Evolutionary conservation across 2,797 vertebrate species (phyloP), one percentile per base, ranked within the genome.

Genomic region (Catostomus latipinnis): DNA sequence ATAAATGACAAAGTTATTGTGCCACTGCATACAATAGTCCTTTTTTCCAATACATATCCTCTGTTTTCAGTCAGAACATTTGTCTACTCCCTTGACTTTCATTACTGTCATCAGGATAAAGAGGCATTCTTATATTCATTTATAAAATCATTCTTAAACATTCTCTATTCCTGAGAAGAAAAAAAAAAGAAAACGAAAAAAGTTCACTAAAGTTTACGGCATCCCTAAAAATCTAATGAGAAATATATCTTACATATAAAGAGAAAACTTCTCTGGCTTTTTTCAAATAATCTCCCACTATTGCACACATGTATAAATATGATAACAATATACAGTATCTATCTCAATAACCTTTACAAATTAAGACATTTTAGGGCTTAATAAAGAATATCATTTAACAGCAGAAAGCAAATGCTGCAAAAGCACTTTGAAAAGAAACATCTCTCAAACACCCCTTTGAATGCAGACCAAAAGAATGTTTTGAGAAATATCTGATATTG

Each of bases 351-450:
- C 90, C 90, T 86, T 88, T 92, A 86, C 88, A 91, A 82, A 72
- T 85, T 93, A 93, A 93, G 91, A 94, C 91, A 89, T 88, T 86
- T 87, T 86, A 90, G 88, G 74, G 89, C 84, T 90, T 88, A 91
- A 90, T 81, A 88, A 80, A 89, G 72, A 83, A 84, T 86, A 86
- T 84, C 85, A 85, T 87, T 84, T 75, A 80, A 83, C 82, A 87
- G 85, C 50, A 43, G 74, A 62, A 68, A 87, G 71, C 78, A 77
- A 72, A 53, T 61, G 62, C 62, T 61, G 49, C 45, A 68, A 69
- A 67, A 74, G 77, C 88, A 74, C 76, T 85, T 71, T 52, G 85
- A 85, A 82, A 77, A 18, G 78, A 86, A 82, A 88, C 45, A 8
- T 81, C 75, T 83, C 74, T 73, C 8, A 82, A 76, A 82, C 77